Base-by-base conservation (phyloP, 2,888 invertebrate genomes). In the Nemoura dubitans region DNA sequence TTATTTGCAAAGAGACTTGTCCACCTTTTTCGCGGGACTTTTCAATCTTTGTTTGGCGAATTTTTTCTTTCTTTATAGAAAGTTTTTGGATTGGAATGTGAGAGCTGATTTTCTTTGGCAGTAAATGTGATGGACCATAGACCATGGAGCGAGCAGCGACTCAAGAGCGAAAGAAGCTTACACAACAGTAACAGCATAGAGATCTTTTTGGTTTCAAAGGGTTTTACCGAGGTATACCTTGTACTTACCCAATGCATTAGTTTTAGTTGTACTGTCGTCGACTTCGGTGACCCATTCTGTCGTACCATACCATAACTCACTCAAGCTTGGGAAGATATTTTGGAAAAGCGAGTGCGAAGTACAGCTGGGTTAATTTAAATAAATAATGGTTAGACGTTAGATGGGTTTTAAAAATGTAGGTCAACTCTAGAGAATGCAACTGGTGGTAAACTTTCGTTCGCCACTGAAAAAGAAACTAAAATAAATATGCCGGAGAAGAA, bases 321-420 rank as follows among this genome's bases (percentile, higher is more conserved):
- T 59, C 59, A 59, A 16, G 21, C 16, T 59, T 59, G 59, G 2
- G 21, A 59, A 21, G 16, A 59, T 21, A 59, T 59, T 59, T 59
- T 21, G 59, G 14, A 59, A 36, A 21, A 10, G 21, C 59, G 16
- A 59, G 16, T 21, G 16, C 10, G 21, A 59, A 59, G 21, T 59
- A 1, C 59, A n/a, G n/a, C 21, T 7, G 59, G 59, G 14, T 59
- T 59, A 59, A 59, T 59, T 59, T 59, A 59, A 10, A 59, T 59
- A 59, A 59, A 59, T 59, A 59, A 59, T 21, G 59, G 59, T 59
- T 7, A 59, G 59, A 21, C 14, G 59, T 59, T 7, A 59, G 59
- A 21, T 59, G 21, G 78, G 26, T 78, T 78, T 26, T 78, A 26
- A 76, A 76, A 78, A 78, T 78, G 28, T 78, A 78, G 78, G 78